phyloP scores from a whole-genome alignment of 2,113 vertebrate genomes.

The Spermophilus dauricus region DNA sequence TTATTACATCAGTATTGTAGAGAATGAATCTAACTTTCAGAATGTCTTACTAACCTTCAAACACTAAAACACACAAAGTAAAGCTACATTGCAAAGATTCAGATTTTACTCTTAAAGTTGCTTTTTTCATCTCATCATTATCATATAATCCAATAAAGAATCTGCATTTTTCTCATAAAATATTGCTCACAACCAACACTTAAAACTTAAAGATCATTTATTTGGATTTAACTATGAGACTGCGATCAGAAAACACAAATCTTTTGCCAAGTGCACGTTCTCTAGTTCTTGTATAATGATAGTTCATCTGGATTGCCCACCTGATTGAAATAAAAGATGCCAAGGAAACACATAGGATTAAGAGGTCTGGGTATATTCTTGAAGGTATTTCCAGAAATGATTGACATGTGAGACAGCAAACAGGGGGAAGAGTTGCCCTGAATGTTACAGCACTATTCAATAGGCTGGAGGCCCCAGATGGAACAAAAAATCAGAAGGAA shows the following conservation, averaged over 20 bases:
- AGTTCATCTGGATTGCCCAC: not conserved
- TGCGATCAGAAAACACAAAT: not conserved
- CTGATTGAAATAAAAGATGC: not conserved
- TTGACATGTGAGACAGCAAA: not conserved
- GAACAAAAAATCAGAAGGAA: not conserved
- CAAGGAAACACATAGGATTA: no score
- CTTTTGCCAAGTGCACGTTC: not conserved
- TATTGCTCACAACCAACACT: not conserved
- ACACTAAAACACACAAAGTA: not conserved
- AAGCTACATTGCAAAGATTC: not conserved
- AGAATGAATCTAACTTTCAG: slow-evolving; percentile 6
- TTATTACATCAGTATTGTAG: slow-evolving; percentile 3
- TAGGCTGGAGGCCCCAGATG: not conserved
- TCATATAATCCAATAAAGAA: not conserved
- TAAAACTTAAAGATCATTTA: not conserved
- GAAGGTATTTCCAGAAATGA: not conserved
- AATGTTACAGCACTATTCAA: not conserved
- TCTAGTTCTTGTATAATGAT: not conserved
- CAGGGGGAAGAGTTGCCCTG: not conserved
- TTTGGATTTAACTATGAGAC: not conserved
- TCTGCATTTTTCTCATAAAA: not conserved
- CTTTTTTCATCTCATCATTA: not conserved
- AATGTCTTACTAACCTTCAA: not conserved
- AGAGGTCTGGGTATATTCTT: not conserved
- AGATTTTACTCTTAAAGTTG: not conserved